These are phyloP conservation scores for Tachina fera DNA, from an alignment of 2,888 invertebrate genomes.

Conservation along the genomic window DNA sequence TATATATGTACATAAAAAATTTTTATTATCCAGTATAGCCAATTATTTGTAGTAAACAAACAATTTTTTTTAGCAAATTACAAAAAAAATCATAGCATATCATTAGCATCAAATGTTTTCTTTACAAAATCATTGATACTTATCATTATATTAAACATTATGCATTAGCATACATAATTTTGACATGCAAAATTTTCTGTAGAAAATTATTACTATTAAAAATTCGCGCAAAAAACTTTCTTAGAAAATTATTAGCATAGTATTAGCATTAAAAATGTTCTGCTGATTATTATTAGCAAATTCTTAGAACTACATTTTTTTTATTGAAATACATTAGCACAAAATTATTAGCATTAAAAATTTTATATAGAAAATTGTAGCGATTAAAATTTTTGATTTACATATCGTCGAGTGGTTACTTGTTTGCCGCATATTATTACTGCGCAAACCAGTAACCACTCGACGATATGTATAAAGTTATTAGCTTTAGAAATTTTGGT, in stretches of 20 bases:
- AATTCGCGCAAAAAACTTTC: too few species aligned
- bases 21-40: not conserved
- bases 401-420: too few species aligned
- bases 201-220: too few species aligned
- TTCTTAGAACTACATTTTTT: not conserved
- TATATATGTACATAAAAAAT: too few species aligned
- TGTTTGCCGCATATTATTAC: too few species aligned
- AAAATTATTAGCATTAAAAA: not conserved
- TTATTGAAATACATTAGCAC: not conserved
- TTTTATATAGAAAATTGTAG: not conserved
- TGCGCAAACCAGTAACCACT: too few species aligned
- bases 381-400: not conserved
- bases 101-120: not conserved
- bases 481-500: not conserved
- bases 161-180: not conserved
- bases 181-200: not conserved
- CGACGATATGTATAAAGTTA: not conserved
- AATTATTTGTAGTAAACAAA: not conserved
- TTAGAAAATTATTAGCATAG: too few species aligned
- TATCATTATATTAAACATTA: not conserved
- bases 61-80: not conserved
- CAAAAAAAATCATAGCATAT: not conserved
- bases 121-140: not conserved
- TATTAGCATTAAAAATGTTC: not conserved
- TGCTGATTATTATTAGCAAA: not conserved